Base-by-base conservation (phyloP, 2,888 invertebrate genomes). In the Sepiola atlantica region DNA sequence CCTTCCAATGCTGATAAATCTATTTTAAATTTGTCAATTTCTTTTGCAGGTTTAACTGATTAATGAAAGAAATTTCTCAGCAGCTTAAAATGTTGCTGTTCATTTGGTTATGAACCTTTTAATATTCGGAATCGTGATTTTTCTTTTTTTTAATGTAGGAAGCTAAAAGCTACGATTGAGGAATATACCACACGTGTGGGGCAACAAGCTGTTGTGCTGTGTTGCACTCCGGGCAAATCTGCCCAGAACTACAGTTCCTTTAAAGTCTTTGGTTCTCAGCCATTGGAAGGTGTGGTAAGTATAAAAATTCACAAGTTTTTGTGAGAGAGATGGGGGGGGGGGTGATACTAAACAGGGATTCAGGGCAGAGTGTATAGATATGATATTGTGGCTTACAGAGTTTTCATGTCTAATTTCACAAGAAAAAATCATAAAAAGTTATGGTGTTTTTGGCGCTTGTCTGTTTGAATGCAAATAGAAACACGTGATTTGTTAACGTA, bases 141-240 rank as follows among this genome's bases (percentile, higher is more conserved):
- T 54, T 92, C 10, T n/a, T 24, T 35, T 32, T 94, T n/a, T 92
- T 28, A 55, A 95, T 95, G 16, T 94, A 96, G 97, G 94, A 97
- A 97, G 95, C 95, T 97, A 94, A 97, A 97, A 95, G 96, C 96
- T 20, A 96, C 96, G 35, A 96, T 97, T 94, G 99, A 99, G 96
- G 99, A 99, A 97, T 99, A 99, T 97, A 99, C 99, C 94, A 99
- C 99, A 0, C 98, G 99, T 96, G 99, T 99, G 94, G 99, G 99
- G 2, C 99, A 99, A 97, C 99, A 99, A 97, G 99, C 99, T 0
- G 98, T 99, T 94, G 99, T 99, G 94, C 98, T 99, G 97, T 99
- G 99, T 94, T 99, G 99, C 92, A 99, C 99, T 55, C 99, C 99
- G 0, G 99, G 99, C 94, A 99, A 99, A 97, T 98, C 99, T 96